These are phyloP conservation scores for Malaclemys terrapin DNA, from an alignment of 2,113 vertebrate genomes.

Conservation along the genomic window DNA sequence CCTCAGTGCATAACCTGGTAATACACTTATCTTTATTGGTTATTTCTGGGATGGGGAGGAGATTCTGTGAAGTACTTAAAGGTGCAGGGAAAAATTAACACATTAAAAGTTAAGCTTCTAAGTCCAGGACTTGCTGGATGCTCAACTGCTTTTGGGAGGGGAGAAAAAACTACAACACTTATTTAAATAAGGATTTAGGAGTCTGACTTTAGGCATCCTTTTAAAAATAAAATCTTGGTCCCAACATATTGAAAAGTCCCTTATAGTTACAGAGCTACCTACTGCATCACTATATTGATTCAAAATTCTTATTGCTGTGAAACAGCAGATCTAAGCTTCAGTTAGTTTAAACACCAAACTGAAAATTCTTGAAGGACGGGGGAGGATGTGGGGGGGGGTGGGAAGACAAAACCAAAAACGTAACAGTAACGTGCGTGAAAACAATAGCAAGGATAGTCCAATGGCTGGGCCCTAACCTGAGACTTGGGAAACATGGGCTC, in stretches of 20 bases:
- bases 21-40: too few relatives aligned
- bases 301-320: constrained; percentile 27
- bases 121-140: background rate
- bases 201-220: background rate
- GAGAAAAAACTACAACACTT: background rate
- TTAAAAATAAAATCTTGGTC: background rate
- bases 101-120: background rate
- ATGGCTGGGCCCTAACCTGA: background rate
- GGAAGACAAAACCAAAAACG: background rate
- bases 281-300: background rate
- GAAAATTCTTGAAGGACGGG: constrained; percentile 6
- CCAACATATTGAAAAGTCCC: background rate
- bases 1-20: too few relatives aligned
- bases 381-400: too few relatives aligned
- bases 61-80: too few relatives aligned
- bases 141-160: background rate
- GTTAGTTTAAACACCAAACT: background rate
- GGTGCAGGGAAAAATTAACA: too few relatives aligned
- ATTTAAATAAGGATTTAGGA: fast-evolving
- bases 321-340: constrained; percentile 14
- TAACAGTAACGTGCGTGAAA: background rate
- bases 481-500: background rate
- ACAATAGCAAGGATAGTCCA: constrained; percentile 7
- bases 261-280: background rate
- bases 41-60: too few relatives aligned